Evolutionary conservation across 1,140 invertebrate species (phyloP), one percentile per base, ranked within the genome.

Genomic region (Tribolium madens): DNA sequence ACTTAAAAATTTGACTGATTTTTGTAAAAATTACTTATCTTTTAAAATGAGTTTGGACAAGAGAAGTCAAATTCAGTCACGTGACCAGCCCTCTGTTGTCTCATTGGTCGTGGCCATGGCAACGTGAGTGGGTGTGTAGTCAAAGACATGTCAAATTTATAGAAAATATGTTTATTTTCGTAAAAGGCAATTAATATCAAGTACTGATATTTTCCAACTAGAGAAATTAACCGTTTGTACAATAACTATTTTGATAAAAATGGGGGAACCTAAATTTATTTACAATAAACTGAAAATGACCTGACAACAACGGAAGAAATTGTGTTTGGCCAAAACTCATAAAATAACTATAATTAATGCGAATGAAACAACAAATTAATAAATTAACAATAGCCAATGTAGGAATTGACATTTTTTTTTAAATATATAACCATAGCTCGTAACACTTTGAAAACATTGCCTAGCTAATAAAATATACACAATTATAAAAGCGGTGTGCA

Each of bases 81-180:
- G 46, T 47, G 46, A n/a, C 13, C 46, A 4, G 46, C 4, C 10
- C 4, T 9, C 5, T 9, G 3, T 9, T 2, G 13, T 9, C 9
- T 9, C 12, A 17, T 50, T 14, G 13, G 13, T 5, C 14, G 50
- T 53, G 50, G 5, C 2, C 50, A 17, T 15, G 48, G 6, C n/a
- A 52, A 26, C 21, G 21, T 26, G 21, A 5, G 6, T 26, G 21
- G 21, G 21, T 42, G 36, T 10, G 36, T 42, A 57, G 1, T 21
- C 17, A 64, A 64, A 64, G 57, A 33, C 57, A 9, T 64, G 26
- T 64, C 60, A 48, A 74, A 76, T 79, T 72, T 76, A 80, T 81
- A 81, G 78, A 81, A 81, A 81, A 81, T 81, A 81, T 78, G 75
- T 81, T 81, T 81, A 81, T 81, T 79, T 80, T 77, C 76, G 53